Evolutionary conservation across 2,797 vertebrate genomes (phyloP).

Genomic region (Karalla daura): DNA sequence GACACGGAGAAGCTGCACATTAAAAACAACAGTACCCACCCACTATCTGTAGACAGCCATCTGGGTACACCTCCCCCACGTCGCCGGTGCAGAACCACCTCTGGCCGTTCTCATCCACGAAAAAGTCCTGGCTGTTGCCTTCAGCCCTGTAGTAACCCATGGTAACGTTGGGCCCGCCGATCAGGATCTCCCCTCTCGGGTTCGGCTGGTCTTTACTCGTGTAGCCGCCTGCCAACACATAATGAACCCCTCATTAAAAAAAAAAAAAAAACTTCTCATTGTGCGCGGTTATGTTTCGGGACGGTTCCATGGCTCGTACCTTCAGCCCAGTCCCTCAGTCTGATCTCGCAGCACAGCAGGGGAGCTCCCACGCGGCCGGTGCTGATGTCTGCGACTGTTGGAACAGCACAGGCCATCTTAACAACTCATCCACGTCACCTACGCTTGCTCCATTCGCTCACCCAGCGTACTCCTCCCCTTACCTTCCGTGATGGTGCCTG

Average conservation of each 20-base stretch:
- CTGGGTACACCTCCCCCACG: slow-evolving; percentile 92
- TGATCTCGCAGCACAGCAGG: slow-evolving; percentile 95
- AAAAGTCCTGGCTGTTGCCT: slow-evolving; percentile 88
- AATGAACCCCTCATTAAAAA: neutral
- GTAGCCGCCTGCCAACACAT: slow-evolving; percentile 87
- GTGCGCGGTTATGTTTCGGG: too few relatives aligned
- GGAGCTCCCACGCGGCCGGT: slow-evolving; percentile 97
- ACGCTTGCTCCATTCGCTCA: rapidly evolving
- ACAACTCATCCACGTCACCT: neutral
- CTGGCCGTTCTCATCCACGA: slow-evolving; percentile 89
- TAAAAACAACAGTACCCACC: slow-evolving; percentile 79
- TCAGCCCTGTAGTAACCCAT: slow-evolving; percentile 93
- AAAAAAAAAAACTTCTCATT: neutral
- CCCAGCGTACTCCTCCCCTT: too few relatives aligned
- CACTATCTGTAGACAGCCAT: slow-evolving; percentile 97
- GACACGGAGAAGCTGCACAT: too few relatives aligned
- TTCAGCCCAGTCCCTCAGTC: slow-evolving; percentile 94
- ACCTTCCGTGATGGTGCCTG: slow-evolving; percentile 97
- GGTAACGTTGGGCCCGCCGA: slow-evolving; percentile 96
- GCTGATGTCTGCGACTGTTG: slow-evolving; percentile 88
- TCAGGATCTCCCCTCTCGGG: slow-evolving; percentile 94
- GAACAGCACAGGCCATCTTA: neutral
- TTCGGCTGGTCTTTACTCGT: slow-evolving; percentile 91
- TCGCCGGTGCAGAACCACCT: slow-evolving; percentile 98
- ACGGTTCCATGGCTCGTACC: slow-evolving; percentile 80